Evolutionary conservation across 2,888 invertebrate genomes (phyloP), one percentile per base, ranked within the genome.

Genomic region (Arrhopalites spinosus): DNA sequence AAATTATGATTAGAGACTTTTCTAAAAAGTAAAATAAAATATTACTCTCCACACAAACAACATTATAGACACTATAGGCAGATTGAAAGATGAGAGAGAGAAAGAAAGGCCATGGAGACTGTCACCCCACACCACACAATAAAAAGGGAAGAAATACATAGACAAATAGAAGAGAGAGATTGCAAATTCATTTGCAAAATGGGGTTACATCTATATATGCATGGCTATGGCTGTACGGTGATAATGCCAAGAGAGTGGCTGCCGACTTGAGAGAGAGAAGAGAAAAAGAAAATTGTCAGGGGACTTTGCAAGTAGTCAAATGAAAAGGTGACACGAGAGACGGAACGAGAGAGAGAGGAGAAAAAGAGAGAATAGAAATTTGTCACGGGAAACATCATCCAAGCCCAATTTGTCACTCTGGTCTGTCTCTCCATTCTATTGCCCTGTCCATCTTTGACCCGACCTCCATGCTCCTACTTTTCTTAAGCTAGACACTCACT

Each of bases 321-420:
- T 81, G 81, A 81, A 80, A 81, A 81, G 81, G 81, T 81, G 81
- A 80, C 80, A 79, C 80, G 71, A 78, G 81, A 81, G 80, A 79
- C 74, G 76, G 78, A 74, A 77, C 72, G 67, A 77, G 78, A 76
- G 79, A 80, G 74, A 72, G 76, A 76, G 73, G 75, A 73, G 73
- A 78, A 78, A 78, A 77, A 79, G 78, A 78, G 77, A 76, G 75
- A 79, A 78, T 76, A 63, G 78, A 77, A 53, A 80, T 81, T 80
- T 80, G 81, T 81, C 81, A 80, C 78, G 78, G 75, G 75, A 77
- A 77, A 78, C 79, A 78, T 80, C 79, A 80, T 80, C 77, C 79
- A 78, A 79, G 81, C 78, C 80, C 80, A 80, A 80, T 81, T 81
- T 81, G 80, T 81, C 79, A 36, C 36, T 79, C 73, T 78, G 80